These are phyloP conservation scores for Chromobotia macracanthus DNA, from an alignment of 2,797 vertebrate species.

Conservation along the genomic window DNA sequence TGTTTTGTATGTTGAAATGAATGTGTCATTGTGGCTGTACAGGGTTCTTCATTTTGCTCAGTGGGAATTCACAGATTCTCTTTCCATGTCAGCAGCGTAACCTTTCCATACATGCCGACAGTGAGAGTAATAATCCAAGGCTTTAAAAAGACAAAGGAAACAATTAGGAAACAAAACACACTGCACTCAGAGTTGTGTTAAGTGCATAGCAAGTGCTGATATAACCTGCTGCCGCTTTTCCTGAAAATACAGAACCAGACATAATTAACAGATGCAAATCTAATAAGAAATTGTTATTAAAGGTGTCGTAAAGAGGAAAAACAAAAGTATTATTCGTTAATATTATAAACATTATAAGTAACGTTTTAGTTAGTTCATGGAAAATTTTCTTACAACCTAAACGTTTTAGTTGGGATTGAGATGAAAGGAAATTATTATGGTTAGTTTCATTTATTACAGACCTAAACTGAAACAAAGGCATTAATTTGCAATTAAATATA, in stretches of 20 bases:
- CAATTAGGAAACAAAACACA: constrained; percentile 37
- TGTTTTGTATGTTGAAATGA: constrained; percentile 9
- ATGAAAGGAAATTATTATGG: too few species aligned
- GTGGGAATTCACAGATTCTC: constrained; percentile 26
- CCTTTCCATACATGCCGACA: constrained; percentile 23
- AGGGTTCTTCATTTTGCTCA: constrained; percentile 28
- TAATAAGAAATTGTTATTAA: background rate
- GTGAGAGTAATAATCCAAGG: constrained; percentile 26
- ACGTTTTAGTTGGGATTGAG: too few species aligned
- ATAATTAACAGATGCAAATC: background rate
- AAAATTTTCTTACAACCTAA: too few species aligned
- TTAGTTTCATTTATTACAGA: too few species aligned
- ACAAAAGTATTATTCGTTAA: too few species aligned
- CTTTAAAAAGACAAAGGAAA: constrained; percentile 41
- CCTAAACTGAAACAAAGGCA: too few species aligned
- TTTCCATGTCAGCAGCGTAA: constrained; percentile 26
- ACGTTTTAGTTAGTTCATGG: too few species aligned
- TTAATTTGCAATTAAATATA: too few species aligned
- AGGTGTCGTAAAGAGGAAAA: background rate
- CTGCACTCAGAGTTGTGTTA: constrained; percentile 15
- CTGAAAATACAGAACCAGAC: background rate
- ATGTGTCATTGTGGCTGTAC: constrained; percentile 24
- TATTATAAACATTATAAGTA: too few species aligned
- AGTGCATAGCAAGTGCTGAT: constrained; percentile 30
- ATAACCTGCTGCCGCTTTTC: background rate